Percentiles rank a stretch among this genome's conserved stretches.
Conservation (phyloP, 2,113 vertebrate species). For the Thalassoma bifasciatum region DNA sequence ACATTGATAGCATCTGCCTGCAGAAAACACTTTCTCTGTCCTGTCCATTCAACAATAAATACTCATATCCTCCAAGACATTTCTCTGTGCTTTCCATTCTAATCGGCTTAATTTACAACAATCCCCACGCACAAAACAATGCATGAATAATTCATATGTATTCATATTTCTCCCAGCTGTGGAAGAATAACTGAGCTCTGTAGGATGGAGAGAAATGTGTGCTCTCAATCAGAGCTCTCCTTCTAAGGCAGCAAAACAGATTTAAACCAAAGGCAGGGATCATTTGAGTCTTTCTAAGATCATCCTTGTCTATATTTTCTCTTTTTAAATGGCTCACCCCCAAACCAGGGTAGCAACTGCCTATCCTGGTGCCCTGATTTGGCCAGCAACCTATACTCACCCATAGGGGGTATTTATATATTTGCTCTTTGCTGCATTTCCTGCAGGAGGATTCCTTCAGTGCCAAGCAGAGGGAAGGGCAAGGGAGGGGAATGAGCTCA, state of each 20-base stretch:
- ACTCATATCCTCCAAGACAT: constrained; percentile 32
- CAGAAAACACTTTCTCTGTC: constrained; percentile 23
- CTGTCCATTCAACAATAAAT: constrained; percentile 47
- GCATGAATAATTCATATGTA: constrained; percentile 62
- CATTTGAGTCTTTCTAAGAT: constrained; percentile 53
- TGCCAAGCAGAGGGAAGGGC: constrained; percentile 22
- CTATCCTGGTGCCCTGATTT: constrained; percentile 1
- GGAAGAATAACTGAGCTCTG: constrained; percentile 32
- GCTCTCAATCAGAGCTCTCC: constrained; percentile 40
- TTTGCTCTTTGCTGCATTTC: constrained; percentile 65
- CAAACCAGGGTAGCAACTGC: constrained; percentile 57
- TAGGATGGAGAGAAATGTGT: constrained; percentile 26
- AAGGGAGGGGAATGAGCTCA: constrained; percentile 14
- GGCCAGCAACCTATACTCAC: constrained; percentile 43
- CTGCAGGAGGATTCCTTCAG: constrained; percentile 52
- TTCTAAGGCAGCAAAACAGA: constrained; percentile 51
- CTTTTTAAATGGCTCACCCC: constrained; percentile 51
- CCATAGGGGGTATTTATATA: constrained; percentile 70
- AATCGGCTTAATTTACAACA: constrained; percentile 50
- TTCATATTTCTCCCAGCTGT: constrained; percentile 32
- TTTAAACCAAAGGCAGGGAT: constrained; percentile 47
- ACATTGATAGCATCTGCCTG: constrained; percentile 13
- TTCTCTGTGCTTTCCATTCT: constrained; percentile 29
- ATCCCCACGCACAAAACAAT: constrained; percentile 45
- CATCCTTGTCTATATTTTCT: constrained; percentile 51